A percentile compares a stretch with the other conserved stretches of the same genome.
phyloP scores from a whole-genome alignment of 2,888 invertebrate genomes.

The Orthonychiurus folsomi region DNA sequence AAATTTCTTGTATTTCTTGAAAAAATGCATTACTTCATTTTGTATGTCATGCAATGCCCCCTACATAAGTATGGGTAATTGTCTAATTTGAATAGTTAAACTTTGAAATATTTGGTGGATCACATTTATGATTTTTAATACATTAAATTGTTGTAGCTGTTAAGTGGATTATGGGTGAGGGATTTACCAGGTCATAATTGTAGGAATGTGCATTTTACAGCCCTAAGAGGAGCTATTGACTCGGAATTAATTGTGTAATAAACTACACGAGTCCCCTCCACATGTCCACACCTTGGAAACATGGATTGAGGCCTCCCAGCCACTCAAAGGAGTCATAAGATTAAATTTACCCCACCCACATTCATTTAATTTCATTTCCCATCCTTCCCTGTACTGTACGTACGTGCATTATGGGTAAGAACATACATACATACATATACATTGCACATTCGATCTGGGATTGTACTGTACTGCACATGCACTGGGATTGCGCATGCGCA shows the following conservation, averaged over 20 bases:
- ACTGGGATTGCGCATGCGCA: not conserved
- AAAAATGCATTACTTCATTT: no score
- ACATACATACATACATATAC: not conserved
- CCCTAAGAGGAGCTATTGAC: not conserved
- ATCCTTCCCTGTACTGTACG: no score
- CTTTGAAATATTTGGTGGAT: no score
- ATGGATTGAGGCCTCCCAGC: not conserved
- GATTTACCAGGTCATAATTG: not conserved
- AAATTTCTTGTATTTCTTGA: no score
- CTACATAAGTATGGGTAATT: no score
- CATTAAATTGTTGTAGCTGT: no score
- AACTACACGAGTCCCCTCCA: not conserved
- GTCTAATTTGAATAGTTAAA: no score
- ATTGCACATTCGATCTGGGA: not conserved
- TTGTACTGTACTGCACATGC: not conserved
- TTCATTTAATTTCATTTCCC: not conserved
- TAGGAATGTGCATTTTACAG: no score
- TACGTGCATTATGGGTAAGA: no score
- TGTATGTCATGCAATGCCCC: no score
- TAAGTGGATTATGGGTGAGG: no score
- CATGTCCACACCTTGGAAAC: not conserved
- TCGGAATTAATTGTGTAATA: not conserved
- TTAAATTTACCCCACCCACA: not conserved
- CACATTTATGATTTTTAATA: no score
- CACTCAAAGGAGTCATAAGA: not conserved